A percentile compares a stretch with the other conserved stretches of the same genome.
phyloP scores from a whole-genome alignment of 2,113 vertebrate species.

The Eretmochelys imbricata region DNA sequence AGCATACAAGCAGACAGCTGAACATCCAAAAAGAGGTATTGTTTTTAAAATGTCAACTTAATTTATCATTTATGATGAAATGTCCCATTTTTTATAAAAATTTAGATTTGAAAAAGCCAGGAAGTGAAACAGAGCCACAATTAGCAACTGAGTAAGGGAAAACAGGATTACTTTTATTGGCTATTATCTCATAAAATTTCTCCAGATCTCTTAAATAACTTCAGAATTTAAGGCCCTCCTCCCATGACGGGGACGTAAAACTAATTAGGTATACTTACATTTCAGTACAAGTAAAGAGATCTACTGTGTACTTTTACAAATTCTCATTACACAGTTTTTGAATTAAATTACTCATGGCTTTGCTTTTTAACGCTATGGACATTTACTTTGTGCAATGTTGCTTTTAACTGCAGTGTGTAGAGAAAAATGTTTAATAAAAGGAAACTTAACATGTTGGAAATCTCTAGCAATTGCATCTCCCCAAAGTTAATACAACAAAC shows the following conservation, averaged over 20 bases:
- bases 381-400: background rate
- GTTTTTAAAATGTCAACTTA: background rate
- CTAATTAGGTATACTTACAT: conserved; percentile 56
- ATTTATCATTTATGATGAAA: background rate
- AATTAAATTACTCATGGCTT: conserved; percentile 29
- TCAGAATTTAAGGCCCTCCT: conserved; percentile 33
- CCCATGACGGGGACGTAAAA: conserved; percentile 33
- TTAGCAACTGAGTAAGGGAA: background rate
- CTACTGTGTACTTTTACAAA: conserved; percentile 18
- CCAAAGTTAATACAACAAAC: conserved; percentile 69
- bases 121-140: background rate
- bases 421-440: conserved; percentile 39
- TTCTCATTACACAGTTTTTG: conserved; percentile 11
- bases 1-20: background rate
- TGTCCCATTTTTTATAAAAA: background rate
- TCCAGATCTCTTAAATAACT: conserved; percentile 57
- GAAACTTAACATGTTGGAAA: conserved; percentile 56
- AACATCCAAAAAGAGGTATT: background rate
- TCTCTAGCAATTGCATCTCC: conserved; percentile 57
- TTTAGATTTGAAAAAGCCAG: conserved; percentile 11
- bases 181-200: conserved; percentile 45
- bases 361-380: background rate
- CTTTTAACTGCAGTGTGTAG: conserved; percentile 36
- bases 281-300: conserved; percentile 56
- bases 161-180: conserved; percentile 50